Evolutionary conservation across 2,888 invertebrate species (phyloP), one percentile per base, ranked within the genome.

Genomic region (Suillia variegata): DNA sequence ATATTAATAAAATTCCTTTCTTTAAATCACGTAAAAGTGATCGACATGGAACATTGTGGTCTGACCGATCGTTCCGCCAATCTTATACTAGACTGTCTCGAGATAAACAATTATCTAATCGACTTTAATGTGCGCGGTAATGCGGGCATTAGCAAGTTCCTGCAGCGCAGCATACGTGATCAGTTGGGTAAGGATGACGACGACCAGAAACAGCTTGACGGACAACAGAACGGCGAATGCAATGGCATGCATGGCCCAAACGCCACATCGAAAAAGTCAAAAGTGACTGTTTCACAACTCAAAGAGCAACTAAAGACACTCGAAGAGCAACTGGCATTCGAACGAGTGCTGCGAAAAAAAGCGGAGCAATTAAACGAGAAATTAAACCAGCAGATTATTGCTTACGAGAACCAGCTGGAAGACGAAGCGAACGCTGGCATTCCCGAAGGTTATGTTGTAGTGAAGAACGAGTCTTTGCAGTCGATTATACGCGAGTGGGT

Each of bases 21-120:
- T 13, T 8, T 13, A 17, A 12, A 4, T 31, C 51, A 20, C 0
- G 4, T 10, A 38, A 51, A 48, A 81, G 92, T 89, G 1, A 71
- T 93, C 54, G 92, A 93, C 73, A 80, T 92, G 71, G 92, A 92
- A 74, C 86, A 87, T 67, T 92, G 92, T 73, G 90, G 90, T 0
- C 75, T 93, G 13, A 87, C 89, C 0, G 89, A 91, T 67, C 80
- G 81, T 15, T 84, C 88, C 1, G 86, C 86, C 0, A 73, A 80
- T 8, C 77, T 85, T 5, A 85, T 88, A 45, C 69, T 89, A 6
- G 85, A 87, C 34, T 85, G 88, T 62, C 77, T 92, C 62, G 81
- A 84, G 26, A 84, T 86, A 12, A 92, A 90, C 71, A 85, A 85
- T 20, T 87, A 88, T 1, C 79, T 92, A n/a, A 85, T 86, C 45